Evolutionary conservation across 2,888 invertebrate species (phyloP), one percentile per base, ranked within the genome.

Genomic region (Athetis lepigone): DNA sequence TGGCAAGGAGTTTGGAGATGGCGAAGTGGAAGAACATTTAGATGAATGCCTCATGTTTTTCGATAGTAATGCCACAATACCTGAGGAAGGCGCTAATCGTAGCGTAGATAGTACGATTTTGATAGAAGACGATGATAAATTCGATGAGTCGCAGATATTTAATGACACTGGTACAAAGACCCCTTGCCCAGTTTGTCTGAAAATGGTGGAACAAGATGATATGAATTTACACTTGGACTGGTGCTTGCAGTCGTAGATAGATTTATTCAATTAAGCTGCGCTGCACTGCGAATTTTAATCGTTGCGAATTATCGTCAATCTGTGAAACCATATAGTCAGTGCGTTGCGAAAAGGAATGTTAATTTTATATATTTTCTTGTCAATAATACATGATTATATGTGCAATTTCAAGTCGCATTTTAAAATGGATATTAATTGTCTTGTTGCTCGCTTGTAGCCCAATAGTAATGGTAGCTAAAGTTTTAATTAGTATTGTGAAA

Each of bases 191-290:
- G 95, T 96, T 81, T 97, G 97, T 79, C 91, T 96, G 80, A 72
- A 90, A 68, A 90, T 96, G 86, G 80, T 96, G 40, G 89, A 93
- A 73, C 90, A 94, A 76, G 78, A 70, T 25, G 88, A 92, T 25
- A 97, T 97, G 96, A 96, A 96, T 81, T 73, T 81, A 1, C 97
- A 97, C 90, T 94, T 97, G 55, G 96, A 96, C 86, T 47, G 67
- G 4, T 94, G 94, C 77, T 86, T 93, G 65, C 73, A 57, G 2
- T 29, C 75, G 54, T 85, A 75, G 70, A 23, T 37, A 1, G 18
- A 16, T 21, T 13, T 33, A 9, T 43, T n/a, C 16, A 19, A 6
- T 36, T 37, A 13, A 4, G 2, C 25, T 8, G 18, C 9, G 39
- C 13, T 39, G 25, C 8, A n/a, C n/a, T n/a, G n/a, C n/a, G n/a